These are phyloP conservation scores for Gymnodraco acuticeps DNA, from an alignment of 2,797 vertebrate species.

Conservation along the genomic window DNA sequence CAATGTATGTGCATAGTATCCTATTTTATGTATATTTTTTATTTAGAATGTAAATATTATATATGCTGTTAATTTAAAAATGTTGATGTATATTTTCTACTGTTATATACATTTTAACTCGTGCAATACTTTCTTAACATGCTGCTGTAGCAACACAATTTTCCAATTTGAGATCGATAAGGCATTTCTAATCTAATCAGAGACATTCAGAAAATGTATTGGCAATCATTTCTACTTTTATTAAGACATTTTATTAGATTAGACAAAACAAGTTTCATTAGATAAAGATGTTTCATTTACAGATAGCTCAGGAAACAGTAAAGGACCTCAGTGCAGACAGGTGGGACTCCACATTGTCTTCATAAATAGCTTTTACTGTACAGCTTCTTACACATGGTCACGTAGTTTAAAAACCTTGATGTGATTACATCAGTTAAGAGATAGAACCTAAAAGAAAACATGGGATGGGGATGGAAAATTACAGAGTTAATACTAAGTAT, in stretches of 20 bases:
- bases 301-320: slow-evolving; percentile 50
- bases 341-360: slow-evolving; percentile 42
- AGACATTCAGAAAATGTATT: slow-evolving; percentile 20
- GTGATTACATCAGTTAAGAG: slow-evolving; percentile 31
- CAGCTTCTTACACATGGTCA: slow-evolving; percentile 52
- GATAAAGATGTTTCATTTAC: slow-evolving; percentile 68
- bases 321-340: slow-evolving; percentile 58
- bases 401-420: slow-evolving; percentile 40
- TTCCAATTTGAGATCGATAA: no score
- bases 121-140: no score
- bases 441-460: slow-evolving; percentile 19
- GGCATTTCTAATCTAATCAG: no score
- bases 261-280: slow-evolving; percentile 52
- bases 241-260: slow-evolving; percentile 60
- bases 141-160: no score
- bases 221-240: slow-evolving; percentile 47
- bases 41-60: no score
- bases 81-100: no score
- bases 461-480: slow-evolving; percentile 14
- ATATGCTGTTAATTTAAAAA: no score
- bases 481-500: slow-evolving; percentile 21
- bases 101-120: no score
- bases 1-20: no score
- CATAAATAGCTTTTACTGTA: slow-evolving; percentile 77
- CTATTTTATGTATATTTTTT: no score